phyloP scores from a whole-genome alignment of 2,797 vertebrate species.

The Setipinna tenuifilis region DNA sequence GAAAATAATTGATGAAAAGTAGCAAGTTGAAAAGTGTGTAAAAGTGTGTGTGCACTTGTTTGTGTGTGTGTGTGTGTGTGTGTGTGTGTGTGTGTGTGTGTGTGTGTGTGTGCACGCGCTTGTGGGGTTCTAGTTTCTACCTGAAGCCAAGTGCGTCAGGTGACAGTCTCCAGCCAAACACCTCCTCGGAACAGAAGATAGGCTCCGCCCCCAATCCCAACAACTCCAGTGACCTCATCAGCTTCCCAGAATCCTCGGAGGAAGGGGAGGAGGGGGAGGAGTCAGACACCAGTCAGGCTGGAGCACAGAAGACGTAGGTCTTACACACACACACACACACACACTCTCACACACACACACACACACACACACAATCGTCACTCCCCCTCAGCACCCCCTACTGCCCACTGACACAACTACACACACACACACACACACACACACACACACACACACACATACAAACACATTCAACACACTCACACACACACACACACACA shows the following conservation, averaged over 20 bases:
- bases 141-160: slow-evolving; percentile 92
- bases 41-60: too few relatives aligned
- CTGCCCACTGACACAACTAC: too few relatives aligned
- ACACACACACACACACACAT: too few relatives aligned
- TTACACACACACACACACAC: neutral
- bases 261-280: slow-evolving; percentile 62
- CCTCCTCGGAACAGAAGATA: slow-evolving; percentile 76
- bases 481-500: too few relatives aligned
- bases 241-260: slow-evolving; percentile 73
- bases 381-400: too few relatives aligned
- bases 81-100: neutral
- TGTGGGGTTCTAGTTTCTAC: slow-evolving; percentile 80
- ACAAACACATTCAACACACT: neutral
- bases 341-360: neutral
- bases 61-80: neutral
- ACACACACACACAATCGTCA: too few relatives aligned
- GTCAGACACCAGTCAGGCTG: slow-evolving; percentile 65
- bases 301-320: slow-evolving; percentile 78
- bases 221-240: slow-evolving; percentile 76
- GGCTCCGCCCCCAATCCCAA: slow-evolving; percentile 43
- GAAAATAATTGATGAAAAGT: neutral
- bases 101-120: slow-evolving; percentile 2
- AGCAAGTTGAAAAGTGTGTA: too few relatives aligned
- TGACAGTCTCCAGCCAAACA: slow-evolving; percentile 86
- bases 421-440: neutral